phyloP scores from a whole-genome alignment of 2,113 vertebrate species.

The Dryoscopus gambensis region DNA sequence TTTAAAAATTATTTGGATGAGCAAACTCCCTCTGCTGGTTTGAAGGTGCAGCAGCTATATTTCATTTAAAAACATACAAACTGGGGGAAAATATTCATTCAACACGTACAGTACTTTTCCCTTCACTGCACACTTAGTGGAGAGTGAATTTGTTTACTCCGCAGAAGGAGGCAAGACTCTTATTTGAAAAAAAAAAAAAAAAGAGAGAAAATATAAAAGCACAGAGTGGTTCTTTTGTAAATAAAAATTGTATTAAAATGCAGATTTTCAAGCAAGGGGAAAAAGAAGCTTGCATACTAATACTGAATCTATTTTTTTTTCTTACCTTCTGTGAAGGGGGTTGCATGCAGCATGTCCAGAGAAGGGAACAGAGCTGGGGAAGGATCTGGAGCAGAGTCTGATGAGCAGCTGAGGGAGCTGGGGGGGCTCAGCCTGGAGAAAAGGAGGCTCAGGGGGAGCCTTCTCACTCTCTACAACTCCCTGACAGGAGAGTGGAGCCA shows the following conservation, averaged over 20 bases:
- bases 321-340: neutral
- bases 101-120: neutral
- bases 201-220: neutral
- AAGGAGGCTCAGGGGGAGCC: neutral
- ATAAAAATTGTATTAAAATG: neutral
- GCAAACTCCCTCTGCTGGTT: conserved; percentile 60
- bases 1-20: neutral
- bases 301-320: neutral
- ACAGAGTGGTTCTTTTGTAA: neutral
- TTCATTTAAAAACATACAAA: neutral
- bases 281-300: neutral
- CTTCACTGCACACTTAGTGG: neutral
- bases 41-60: neutral
- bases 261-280: neutral
- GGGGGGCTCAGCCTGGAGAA: neutral
- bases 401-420: neutral
- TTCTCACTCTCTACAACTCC: neutral
- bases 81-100: neutral
- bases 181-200: neutral
- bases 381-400: neutral
- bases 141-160: neutral
- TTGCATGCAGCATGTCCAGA: rapidly evolving
- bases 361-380: neutral
- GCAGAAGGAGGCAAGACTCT: neutral
- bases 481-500: neutral